phyloP scores from a whole-genome alignment of 2,888 invertebrate genomes.

The Drosophila affinis region DNA sequence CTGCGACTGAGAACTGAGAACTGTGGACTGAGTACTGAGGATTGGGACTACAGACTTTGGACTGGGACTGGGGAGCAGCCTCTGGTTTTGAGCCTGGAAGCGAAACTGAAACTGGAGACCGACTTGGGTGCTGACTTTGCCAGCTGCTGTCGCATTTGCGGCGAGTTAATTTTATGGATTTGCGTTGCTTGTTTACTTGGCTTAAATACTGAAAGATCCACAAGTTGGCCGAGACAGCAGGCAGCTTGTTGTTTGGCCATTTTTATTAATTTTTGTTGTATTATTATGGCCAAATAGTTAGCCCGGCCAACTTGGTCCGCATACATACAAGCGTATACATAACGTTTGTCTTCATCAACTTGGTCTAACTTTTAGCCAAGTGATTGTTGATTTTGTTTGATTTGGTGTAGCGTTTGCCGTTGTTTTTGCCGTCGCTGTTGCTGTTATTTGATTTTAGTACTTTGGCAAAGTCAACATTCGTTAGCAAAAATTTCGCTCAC shows the following conservation, averaged over 20 bases:
- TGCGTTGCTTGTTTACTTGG: conserved; percentile 56
- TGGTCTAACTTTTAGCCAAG: conserved; percentile 44
- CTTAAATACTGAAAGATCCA: conserved; percentile 57
- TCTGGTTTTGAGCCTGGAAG: conserved; percentile 10
- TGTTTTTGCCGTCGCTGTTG: conserved; percentile 44
- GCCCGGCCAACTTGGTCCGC: conserved; percentile 11
- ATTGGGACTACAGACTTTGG: conserved; percentile 12
- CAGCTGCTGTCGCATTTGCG: conserved; percentile 45
- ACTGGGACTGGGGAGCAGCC: neutral
- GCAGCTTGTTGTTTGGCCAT: conserved; percentile 23
- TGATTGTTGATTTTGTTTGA: conserved; percentile 56
- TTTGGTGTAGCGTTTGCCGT: conserved; percentile 39
- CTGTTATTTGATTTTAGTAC: conserved; percentile 76
- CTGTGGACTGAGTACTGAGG: conserved; percentile 25
- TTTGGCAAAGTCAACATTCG: conserved; percentile 75
- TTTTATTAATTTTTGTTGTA: conserved; percentile 58
- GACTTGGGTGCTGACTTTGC: conserved; percentile 18
- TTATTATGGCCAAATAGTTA: conserved; percentile 32
- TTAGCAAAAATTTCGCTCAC: conserved; percentile 75
- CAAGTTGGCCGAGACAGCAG: conserved; percentile 37
- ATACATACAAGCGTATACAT: neutral
- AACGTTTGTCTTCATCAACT: conserved; percentile 54
- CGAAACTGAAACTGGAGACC: conserved; percentile 5
- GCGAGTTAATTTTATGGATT: conserved; percentile 66
- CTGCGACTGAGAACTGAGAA: conserved; percentile 11